These are phyloP conservation scores for Axinella damicornis DNA, from an alignment of 37 sponge, comb jelly and placozoan genomes.

Conservation along the genomic window DNA sequence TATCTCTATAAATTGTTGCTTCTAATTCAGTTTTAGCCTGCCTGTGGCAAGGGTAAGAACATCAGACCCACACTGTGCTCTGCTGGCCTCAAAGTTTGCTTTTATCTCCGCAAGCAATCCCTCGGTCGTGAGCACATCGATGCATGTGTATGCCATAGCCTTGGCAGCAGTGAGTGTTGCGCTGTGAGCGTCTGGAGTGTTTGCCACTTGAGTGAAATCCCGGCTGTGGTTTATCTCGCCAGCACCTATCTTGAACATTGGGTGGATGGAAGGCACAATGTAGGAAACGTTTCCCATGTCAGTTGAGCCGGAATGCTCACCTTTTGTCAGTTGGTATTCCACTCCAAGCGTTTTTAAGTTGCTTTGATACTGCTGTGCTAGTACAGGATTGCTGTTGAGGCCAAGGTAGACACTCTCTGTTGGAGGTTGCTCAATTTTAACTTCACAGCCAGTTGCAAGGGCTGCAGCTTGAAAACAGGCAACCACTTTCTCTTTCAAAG, in stretches of 20 bases:
- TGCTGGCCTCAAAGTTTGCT: no score
- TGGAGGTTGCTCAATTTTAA: slow-evolving; percentile 42
- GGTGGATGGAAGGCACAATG: slow-evolving; percentile 87
- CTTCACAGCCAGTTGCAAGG: slow-evolving; percentile 78
- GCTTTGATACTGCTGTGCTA: slow-evolving; percentile 51
- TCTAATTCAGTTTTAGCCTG: no score
- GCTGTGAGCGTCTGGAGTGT: slow-evolving; percentile 69
- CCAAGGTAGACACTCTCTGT: slow-evolving; percentile 23
- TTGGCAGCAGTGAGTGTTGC: slow-evolving; percentile 78
- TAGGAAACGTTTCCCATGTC: slow-evolving; percentile 96
- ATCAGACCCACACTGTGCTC: no score
- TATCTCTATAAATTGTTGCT: no score
- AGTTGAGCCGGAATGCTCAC: slow-evolving; percentile 65
- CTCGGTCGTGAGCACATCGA: slow-evolving; percentile 65
- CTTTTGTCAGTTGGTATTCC: not conserved
- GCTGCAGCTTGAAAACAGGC: slow-evolving; percentile 82
- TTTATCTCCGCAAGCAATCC: slow-evolving; percentile 24
- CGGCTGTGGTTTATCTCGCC: slow-evolving; percentile 69
- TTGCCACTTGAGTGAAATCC: slow-evolving; percentile 71
- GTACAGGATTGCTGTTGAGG: slow-evolving; percentile 51
- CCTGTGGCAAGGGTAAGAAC: no score
- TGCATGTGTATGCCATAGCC: slow-evolving; percentile 80
- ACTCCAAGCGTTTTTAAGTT: slow-evolving; percentile 36
- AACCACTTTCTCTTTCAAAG: slow-evolving; percentile 49
- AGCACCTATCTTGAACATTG: slow-evolving; percentile 70